phyloP scores from a whole-genome alignment of 2,888 invertebrate genomes.

The Lycia hirtaria region DNA sequence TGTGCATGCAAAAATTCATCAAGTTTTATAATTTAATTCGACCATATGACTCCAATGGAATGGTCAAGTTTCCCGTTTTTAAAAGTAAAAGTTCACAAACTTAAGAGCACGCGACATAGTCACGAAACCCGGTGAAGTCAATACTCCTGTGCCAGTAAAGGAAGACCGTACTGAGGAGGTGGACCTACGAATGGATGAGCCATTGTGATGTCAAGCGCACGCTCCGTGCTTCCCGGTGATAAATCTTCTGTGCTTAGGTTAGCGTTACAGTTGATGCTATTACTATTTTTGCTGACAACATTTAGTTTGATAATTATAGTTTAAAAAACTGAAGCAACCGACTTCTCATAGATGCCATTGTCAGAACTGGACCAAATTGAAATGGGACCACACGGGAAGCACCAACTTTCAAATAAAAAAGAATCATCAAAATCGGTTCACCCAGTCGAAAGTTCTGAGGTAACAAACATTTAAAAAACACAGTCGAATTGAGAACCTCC shows the following conservation, averaged over 20 bases:
- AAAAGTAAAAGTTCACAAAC: slow-evolving; percentile 50
- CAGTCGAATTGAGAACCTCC: no score
- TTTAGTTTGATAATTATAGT: not conserved
- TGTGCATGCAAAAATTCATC: no score
- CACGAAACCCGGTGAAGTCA: slow-evolving; percentile 39
- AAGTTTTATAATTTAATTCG: no score
- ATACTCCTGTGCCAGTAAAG: slow-evolving; percentile 38
- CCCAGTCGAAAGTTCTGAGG: not conserved
- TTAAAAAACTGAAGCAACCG: no score
- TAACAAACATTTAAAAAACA: no score
- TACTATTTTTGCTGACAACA: not conserved
- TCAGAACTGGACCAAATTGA: no score
- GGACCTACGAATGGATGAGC: slow-evolving; percentile 64
- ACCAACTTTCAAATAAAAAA: no score
- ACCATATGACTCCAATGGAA: not conserved
- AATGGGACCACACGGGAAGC: no score
- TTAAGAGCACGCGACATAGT: slow-evolving; percentile 46
- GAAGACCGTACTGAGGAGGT: slow-evolving; percentile 38
- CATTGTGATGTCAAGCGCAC: slow-evolving; percentile 70
- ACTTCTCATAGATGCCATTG: no score
- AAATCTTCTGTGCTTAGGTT: slow-evolving; percentile 53
- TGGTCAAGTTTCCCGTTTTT: slow-evolving; percentile 35
- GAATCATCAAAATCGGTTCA: no score
- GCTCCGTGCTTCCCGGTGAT: slow-evolving; percentile 54
- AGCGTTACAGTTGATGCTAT: slow-evolving; percentile 43